These are phyloP conservation scores for Apamea monoglypha DNA, from an alignment of 2,888 invertebrate species.

Conservation along the genomic window DNA sequence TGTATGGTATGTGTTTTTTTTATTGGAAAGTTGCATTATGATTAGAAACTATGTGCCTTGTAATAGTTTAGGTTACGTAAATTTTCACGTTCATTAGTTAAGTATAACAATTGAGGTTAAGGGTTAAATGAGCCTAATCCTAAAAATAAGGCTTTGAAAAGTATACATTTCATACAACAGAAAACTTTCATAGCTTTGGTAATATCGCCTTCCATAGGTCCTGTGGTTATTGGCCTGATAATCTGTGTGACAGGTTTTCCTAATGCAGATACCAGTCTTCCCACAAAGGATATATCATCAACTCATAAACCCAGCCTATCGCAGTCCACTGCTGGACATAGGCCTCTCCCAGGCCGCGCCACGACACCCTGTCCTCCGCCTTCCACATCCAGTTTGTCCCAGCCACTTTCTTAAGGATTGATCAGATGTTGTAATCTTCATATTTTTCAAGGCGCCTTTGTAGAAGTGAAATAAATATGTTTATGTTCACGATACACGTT, in stretches of 20 bases:
- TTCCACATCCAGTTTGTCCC: no score
- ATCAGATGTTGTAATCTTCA: not conserved
- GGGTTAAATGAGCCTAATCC: not conserved
- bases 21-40: not conserved
- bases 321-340: no score
- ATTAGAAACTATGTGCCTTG: not conserved
- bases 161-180: not conserved
- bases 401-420: not conserved
- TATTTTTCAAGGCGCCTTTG: not conserved
- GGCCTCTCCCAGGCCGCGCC: no score
- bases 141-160: not conserved
- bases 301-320: no score
- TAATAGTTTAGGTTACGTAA: no score
- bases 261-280: not conserved
- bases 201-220: not conserved
- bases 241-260: not conserved
- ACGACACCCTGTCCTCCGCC: no score
- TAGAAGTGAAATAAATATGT: not conserved
- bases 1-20: no score
- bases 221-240: not conserved
- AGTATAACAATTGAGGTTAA: not conserved
- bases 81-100: not conserved
- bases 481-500: not conserved
- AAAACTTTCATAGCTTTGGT: not conserved
- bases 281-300: not conserved